Conservation (phyloP, 2,113 vertebrate species). For the Ceuthmochares aereus region DNA sequence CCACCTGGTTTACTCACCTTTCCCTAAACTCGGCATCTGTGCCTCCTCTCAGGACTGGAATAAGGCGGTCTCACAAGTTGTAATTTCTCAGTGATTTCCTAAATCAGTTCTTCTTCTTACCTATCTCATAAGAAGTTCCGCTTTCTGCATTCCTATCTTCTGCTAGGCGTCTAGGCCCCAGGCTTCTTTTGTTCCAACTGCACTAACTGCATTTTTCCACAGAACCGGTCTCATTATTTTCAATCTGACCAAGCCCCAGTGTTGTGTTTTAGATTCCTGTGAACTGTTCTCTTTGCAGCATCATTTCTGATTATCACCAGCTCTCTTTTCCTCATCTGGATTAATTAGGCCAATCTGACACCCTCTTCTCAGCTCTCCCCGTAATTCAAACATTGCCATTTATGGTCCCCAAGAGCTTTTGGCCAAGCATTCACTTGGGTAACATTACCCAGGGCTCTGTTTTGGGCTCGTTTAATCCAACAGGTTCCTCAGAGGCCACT, state of each 20-base stretch:
- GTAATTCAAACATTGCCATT: not conserved
- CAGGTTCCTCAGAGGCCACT: slow-evolving; percentile 79
- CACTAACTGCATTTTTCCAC: not conserved
- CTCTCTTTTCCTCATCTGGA: not conserved
- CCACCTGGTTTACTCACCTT: not conserved
- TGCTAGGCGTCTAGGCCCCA: not conserved
- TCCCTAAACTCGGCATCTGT: not conserved
- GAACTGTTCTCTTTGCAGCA: not conserved
- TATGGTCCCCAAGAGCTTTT: not conserved
- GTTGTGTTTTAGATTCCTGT: not conserved
- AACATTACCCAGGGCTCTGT: slow-evolving; percentile 73
- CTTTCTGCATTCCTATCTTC: not conserved
- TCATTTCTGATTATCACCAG: not conserved
- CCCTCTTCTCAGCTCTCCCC: not conserved
- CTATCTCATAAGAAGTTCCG: not conserved
- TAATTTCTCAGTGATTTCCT: not conserved
- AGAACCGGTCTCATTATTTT: not conserved
- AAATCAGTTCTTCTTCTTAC: not conserved
- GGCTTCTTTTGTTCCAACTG: not conserved
- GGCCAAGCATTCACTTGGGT: not conserved
- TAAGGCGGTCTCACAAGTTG: not conserved
- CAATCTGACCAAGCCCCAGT: not conserved
- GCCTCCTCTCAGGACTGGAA: not conserved
- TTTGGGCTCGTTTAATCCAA: slow-evolving; percentile 58
- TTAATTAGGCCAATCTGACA: not conserved